Conservation (phyloP, 92 coral and sea anemone species). For the Zoanthus gigantus region DNA sequence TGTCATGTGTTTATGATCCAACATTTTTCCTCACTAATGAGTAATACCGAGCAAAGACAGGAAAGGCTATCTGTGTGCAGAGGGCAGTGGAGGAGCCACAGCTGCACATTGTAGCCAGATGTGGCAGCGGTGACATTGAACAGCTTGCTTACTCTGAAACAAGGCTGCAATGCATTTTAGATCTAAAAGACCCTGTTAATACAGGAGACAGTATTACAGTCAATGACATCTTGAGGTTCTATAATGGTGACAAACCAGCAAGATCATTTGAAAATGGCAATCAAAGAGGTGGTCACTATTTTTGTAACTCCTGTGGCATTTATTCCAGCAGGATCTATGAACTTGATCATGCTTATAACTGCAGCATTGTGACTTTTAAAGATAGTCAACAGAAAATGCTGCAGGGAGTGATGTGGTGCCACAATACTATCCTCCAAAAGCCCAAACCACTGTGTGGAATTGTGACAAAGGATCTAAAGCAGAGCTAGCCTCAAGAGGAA, state of each 20-base stretch:
- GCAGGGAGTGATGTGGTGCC: neutral
- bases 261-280: neutral
- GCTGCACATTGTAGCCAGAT: neutral
- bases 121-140: neutral
- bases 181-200: neutral
- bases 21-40: neutral
- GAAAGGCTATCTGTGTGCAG: neutral
- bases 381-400: neutral
- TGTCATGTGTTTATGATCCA: neutral
- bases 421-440: neutral
- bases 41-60: neutral
- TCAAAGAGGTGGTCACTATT: neutral
- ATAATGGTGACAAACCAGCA: neutral
- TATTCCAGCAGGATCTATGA: too few relatives aligned
- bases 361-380: neutral
- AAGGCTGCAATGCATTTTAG: neutral
- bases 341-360: neutral
- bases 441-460: neutral
- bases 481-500: neutral
- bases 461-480: neutral
- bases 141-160: slow-evolving; percentile 14
- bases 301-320: neutral
- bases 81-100: neutral
- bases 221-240: neutral
- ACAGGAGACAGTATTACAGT: neutral